Conservation (phyloP, 2,888 invertebrate species). For the Eupithecia abbreviata region DNA sequence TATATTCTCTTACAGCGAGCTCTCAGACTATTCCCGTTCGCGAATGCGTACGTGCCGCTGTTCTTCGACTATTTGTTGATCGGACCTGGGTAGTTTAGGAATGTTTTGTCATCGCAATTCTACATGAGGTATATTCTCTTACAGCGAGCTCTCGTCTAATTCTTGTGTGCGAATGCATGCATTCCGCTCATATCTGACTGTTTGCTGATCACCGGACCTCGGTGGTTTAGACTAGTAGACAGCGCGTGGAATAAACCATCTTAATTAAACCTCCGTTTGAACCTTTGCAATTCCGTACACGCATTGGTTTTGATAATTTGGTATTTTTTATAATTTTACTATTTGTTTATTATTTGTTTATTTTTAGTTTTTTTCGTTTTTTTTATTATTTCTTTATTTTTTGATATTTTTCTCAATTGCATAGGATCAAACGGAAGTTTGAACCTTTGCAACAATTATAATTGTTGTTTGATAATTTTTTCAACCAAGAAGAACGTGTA, state of each 20-base stretch:
- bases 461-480: too few relatives aligned
- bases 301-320: not conserved
- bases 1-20: not conserved
- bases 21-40: too few relatives aligned
- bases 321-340: too few relatives aligned
- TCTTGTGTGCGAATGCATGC: conserved; percentile 16
- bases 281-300: too few relatives aligned
- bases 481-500: too few relatives aligned
- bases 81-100: not conserved
- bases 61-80: not conserved
- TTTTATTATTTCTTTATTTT: too few relatives aligned
- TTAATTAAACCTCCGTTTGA: not conserved
- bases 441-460: too few relatives aligned
- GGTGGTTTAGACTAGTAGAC: not conserved
- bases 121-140: not conserved
- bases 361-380: too few relatives aligned
- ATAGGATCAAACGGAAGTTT: too few relatives aligned
- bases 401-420: too few relatives aligned
- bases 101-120: not conserved
- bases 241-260: not conserved
- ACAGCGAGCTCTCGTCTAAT: conserved; percentile 7
- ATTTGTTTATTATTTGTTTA: too few relatives aligned
- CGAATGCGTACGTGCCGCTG: not conserved
- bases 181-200: conserved; percentile 20
- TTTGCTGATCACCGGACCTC: conserved; percentile 15